Evolutionary conservation across 2,113 vertebrate genomes (phyloP).

Genomic region (Tenrec ecaudatus): DNA sequence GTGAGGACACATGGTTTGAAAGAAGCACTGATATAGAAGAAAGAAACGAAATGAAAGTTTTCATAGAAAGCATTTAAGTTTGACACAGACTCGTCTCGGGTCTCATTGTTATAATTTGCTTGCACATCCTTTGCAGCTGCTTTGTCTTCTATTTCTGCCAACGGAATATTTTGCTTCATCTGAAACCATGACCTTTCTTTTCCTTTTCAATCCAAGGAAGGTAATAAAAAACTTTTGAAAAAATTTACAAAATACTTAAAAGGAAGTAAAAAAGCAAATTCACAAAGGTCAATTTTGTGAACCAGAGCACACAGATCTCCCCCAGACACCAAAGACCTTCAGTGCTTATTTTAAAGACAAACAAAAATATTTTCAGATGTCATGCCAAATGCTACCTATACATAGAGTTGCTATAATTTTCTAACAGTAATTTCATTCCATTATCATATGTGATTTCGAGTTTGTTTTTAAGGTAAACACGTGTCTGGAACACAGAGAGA

Average conservation of each 20-base stretch:
- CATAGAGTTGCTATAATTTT: not conserved
- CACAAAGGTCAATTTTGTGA: not conserved
- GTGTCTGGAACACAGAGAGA: not conserved
- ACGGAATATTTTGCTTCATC: not conserved
- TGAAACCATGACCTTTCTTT: not conserved
- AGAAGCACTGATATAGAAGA: slow-evolving; percentile 74
- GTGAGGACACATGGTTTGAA: slow-evolving; percentile 81
- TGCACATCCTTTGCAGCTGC: slow-evolving; percentile 67
- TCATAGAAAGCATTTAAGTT: slow-evolving; percentile 40
- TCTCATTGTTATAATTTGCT: slow-evolving; percentile 48
- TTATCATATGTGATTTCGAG: not conserved
- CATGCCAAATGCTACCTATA: not conserved
- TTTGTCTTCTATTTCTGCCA: slow-evolving; percentile 3
- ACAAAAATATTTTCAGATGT: not conserved
- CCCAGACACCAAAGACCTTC: not conserved
- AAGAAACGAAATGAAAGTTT: slow-evolving; percentile 69
- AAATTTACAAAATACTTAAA: not conserved
- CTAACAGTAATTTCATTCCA: no score
- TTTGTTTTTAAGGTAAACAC: not conserved
- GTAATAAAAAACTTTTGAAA: not conserved
- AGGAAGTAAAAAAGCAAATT: not conserved
- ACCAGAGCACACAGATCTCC: not conserved
- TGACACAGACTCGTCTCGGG: not conserved
- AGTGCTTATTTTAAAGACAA: not conserved
- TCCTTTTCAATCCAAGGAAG: not conserved